Percentiles rank a stretch among this genome's conserved stretches.
Conservation (phyloP, 2,113 vertebrate species). For the Orycteropus afer region DNA sequence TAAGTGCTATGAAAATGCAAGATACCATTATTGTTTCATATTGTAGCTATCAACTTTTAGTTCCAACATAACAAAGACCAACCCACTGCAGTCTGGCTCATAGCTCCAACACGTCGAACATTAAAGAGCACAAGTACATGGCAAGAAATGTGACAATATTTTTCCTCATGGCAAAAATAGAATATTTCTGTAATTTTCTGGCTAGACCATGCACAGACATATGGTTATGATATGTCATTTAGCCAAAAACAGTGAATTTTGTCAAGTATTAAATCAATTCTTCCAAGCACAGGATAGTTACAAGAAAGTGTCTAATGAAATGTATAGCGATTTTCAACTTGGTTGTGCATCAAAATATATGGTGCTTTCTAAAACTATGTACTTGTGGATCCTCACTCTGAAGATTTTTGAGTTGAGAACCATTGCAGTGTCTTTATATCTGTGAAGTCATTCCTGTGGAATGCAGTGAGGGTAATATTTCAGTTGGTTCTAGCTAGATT, state of each 20-base stretch:
- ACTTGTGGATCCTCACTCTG: not conserved
- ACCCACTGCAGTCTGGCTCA: not conserved
- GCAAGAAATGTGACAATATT: not conserved
- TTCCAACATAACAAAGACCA: not conserved
- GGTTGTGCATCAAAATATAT: not conserved
- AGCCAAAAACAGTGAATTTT: not conserved
- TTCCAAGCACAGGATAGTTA: not conserved
- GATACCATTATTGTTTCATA: not conserved
- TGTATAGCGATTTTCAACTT: not conserved
- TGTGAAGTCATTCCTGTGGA: not conserved
- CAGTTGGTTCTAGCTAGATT: not conserved
- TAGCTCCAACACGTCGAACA: not conserved
- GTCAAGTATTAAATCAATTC: not conserved
- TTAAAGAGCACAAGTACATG: not conserved
- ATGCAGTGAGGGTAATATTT: not conserved
- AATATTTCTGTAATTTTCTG: not conserved
- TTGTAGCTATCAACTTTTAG: not conserved
- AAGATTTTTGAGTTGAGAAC: not conserved
- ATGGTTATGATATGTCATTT: not conserved
- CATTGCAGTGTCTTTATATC: not conserved
- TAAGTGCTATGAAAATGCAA: not conserved
- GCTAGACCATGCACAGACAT: not conserved
- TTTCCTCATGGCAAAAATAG: not conserved
- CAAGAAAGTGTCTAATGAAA: not conserved
- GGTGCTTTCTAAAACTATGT: not conserved